Conservation (phyloP, 92 coral and sea anemone species). For the Actinernus sp. region DNA sequence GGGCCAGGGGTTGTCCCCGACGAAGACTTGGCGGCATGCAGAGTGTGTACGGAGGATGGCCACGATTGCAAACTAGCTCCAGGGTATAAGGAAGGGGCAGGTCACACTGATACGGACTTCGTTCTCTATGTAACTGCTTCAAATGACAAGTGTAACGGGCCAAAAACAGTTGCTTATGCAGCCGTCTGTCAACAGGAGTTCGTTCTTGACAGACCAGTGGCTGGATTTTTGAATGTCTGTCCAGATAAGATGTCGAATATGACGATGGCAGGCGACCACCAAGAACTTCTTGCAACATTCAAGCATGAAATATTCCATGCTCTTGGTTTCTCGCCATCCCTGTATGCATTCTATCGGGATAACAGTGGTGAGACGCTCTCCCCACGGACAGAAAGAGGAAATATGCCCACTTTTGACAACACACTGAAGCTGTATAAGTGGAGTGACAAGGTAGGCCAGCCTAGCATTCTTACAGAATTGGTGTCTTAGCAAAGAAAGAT, state of each 20-base stretch:
- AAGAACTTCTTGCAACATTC: slow-evolving; percentile 81
- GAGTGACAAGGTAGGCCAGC: slow-evolving; percentile 80
- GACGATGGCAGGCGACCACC: slow-evolving; percentile 31
- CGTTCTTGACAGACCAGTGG: slow-evolving; percentile 89
- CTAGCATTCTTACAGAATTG: not conserved
- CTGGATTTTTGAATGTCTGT: slow-evolving; percentile 91
- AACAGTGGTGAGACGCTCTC: slow-evolving; percentile 79
- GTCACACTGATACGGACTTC: slow-evolving; percentile 78
- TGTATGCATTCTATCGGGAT: slow-evolving; percentile 85
- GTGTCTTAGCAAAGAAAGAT: no score
- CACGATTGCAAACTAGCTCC: slow-evolving; percentile 56
- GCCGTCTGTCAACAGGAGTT: slow-evolving; percentile 91
- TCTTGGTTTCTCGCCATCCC: slow-evolving; percentile 90
- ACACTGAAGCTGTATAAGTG: slow-evolving; percentile 23
- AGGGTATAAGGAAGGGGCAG: slow-evolving; percentile 49
- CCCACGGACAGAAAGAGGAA: slow-evolving; percentile 58
- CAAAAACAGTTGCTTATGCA: slow-evolving; percentile 79
- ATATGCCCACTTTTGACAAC: slow-evolving; percentile 48
- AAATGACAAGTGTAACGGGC: slow-evolving; percentile 65
- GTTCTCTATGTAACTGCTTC: slow-evolving; percentile 80
- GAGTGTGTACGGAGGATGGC: slow-evolving; percentile 69
- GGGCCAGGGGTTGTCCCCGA: slow-evolving; percentile 42
- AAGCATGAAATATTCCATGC: slow-evolving; percentile 97
- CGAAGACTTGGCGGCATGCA: slow-evolving; percentile 81
- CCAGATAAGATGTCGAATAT: slow-evolving; percentile 59